Percentiles rank a stretch among this genome's conserved stretches.
Evolutionary conservation across 2,888 invertebrate species (phyloP).

Genomic region (Schizotus pectinicornis): DNA sequence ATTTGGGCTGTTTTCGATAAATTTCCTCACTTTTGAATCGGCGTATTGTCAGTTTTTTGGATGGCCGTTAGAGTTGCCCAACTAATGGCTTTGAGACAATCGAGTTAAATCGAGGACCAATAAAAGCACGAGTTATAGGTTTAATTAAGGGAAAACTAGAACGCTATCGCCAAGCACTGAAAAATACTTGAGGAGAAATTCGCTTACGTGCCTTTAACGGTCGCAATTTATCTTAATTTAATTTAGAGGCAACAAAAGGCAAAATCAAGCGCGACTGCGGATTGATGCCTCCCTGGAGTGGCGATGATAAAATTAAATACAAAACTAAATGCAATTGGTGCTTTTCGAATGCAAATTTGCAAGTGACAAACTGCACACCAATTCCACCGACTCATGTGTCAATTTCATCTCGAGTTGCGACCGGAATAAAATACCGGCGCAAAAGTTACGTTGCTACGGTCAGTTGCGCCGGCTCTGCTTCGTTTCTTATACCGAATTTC

Average conservation of each 20-base stretch:
- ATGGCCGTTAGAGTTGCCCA: too few species aligned
- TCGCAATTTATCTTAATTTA: slow-evolving; percentile 37
- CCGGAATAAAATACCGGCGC: too few species aligned
- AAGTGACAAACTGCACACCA: slow-evolving; percentile 6
- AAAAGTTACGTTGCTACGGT: too few species aligned
- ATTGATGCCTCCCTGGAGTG: slow-evolving; percentile 34
- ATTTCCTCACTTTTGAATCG: too few species aligned
- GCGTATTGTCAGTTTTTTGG: too few species aligned
- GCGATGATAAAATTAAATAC: slow-evolving; percentile 5
- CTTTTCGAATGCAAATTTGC: slow-evolving; percentile 20
- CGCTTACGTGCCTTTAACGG: slow-evolving; percentile 18
- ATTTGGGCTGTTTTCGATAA: too few species aligned
- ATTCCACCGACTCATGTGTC: too few species aligned
- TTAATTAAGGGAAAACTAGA: slow-evolving; percentile 14
- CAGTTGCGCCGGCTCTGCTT: too few species aligned
- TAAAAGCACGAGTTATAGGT: slow-evolving; percentile 12
- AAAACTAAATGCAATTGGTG: slow-evolving; percentile 12
- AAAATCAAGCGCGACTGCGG: slow-evolving; percentile 34
- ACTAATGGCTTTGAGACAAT: too few species aligned
- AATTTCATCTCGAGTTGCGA: too few species aligned
- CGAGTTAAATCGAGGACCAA: background rate
- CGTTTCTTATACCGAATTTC: too few species aligned
- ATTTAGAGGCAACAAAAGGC: slow-evolving; percentile 38
- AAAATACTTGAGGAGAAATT: slow-evolving; percentile 13
- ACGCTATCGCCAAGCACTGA: slow-evolving; percentile 1